Conservation (phyloP, 2,888 invertebrate species). For the Nezara viridula region DNA sequence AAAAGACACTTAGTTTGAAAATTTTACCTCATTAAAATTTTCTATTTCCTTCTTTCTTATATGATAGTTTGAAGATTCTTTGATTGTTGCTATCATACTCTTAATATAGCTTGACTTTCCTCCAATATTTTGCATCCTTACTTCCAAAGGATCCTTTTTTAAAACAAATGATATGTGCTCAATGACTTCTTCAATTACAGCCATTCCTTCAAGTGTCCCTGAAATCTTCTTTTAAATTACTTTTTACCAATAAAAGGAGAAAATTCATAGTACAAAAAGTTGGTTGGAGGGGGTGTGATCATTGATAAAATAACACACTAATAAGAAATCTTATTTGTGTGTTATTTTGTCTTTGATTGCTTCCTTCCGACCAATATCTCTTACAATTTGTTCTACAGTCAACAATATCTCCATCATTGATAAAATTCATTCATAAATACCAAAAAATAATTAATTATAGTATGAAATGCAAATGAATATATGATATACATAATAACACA, state of each 20-base stretch:
- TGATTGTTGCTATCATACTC: constrained; percentile 74
- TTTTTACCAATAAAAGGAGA: neutral
- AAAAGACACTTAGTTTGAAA: neutral
- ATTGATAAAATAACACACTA: too few species aligned
- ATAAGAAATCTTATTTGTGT: too few species aligned
- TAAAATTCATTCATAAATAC: too few species aligned
- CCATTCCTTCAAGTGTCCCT: constrained; percentile 77
- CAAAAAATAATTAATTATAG: too few species aligned
- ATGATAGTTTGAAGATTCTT: constrained; percentile 74
- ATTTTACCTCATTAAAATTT: constrained; percentile 74
- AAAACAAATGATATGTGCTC: constrained; percentile 75
- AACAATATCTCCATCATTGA: too few species aligned
- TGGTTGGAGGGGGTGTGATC: too few species aligned
- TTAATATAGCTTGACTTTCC: constrained; percentile 70
- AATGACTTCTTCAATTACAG: constrained; percentile 77
- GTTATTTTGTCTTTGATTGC: too few species aligned
- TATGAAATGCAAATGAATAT: too few species aligned
- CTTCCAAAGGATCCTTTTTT: constrained; percentile 74
- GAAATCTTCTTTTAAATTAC: constrained; percentile 56
- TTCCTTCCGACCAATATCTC: too few species aligned
- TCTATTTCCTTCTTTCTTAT: constrained; percentile 73
- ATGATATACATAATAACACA: too few species aligned
- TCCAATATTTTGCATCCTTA: constrained; percentile 74
- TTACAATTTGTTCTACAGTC: too few species aligned
- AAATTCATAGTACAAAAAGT: neutral